phyloP scores from a whole-genome alignment of 2,797 vertebrate genomes.

The Harpagifer antarcticus region DNA sequence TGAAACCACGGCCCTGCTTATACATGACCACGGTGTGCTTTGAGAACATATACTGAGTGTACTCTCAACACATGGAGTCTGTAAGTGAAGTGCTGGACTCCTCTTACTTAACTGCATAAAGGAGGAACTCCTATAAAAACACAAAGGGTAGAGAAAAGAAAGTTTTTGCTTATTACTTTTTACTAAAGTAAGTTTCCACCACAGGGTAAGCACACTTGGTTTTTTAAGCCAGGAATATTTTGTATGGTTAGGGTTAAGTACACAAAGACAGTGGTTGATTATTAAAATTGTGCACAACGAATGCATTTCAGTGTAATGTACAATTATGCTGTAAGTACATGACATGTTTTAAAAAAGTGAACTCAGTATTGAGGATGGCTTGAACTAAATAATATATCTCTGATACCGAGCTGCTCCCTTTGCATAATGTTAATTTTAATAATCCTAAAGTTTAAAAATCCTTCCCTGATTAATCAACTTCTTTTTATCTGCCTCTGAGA shows the following conservation, averaged over 20 bases:
- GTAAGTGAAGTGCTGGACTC: neutral
- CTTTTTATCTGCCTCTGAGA: slow-evolving; percentile 19
- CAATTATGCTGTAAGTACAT: neutral
- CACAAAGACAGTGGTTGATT: neutral
- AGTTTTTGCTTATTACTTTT: neutral
- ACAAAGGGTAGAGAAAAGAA: neutral
- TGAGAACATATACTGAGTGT: slow-evolving; percentile 10
- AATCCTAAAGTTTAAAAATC: slow-evolving; percentile 44
- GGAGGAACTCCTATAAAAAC: neutral
- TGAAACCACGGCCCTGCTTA: slow-evolving; percentile 29
- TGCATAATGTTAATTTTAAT: slow-evolving; percentile 45
- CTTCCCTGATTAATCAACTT: slow-evolving; percentile 21
- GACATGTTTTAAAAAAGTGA: neutral
- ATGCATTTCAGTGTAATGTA: neutral
- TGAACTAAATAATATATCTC: slow-evolving; percentile 18
- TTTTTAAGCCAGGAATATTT: neutral
- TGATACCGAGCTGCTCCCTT: slow-evolving; percentile 9
- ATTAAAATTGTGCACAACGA: neutral
- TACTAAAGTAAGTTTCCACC: neutral
- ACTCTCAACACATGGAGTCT: slow-evolving; percentile 7
- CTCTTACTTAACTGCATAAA: neutral
- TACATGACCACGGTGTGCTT: slow-evolving; percentile 24
- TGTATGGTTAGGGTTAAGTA: neutral
- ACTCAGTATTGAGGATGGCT: neutral
- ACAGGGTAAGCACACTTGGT: neutral